Base-by-base conservation (phyloP, 2,113 vertebrate genomes). In the Machaerirhynchus nigripectus region DNA sequence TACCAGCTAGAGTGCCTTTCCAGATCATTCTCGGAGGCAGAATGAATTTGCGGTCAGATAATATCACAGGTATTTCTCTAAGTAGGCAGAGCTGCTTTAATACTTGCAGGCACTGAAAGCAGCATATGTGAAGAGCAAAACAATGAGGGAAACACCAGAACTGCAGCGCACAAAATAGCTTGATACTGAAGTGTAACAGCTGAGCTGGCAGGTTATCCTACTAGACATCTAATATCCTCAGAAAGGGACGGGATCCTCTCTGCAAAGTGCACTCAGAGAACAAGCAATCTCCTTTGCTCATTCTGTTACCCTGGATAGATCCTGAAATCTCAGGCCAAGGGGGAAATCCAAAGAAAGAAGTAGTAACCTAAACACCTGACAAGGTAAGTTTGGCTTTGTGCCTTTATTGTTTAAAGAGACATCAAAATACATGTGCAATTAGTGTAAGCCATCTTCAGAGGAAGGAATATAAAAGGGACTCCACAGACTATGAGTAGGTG, bases 1-100 rank as follows among this genome's bases (percentile, higher is more conserved):
- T 49, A 50, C 28, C 92, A 97, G 79, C 90, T 35, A 18, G 26
- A 84, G 46, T 13, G 77, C 46, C 50, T 55, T 95, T 95, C 6
- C 3, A 91, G 95, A 90, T 61, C 68, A 37, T 86, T 84, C 94
- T 65, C 50, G 61, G 33, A 65, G 23, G 55, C 88, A 86, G 88
- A 86, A 80, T 31, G 90, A 90, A 70, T 93, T 77, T 94, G 95
- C 65, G 90, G 96, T 95, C 83, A 93, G 94, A 95, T 84, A 23
- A n/a, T 52, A 95, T 90, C 92, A 90, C 35, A 35, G 23, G n/a
- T 53, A 69, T 79, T 73, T 82, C 46, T 57, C 46, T 19, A 74
- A 71, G 59, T 6, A 92, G 49, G 57, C 19, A 94, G 46, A 90
- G 19, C n/a, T 59, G 67, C 42, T 92, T 69, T 61, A 80, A 49